Evolutionary conservation across 2,888 invertebrate species (phyloP).

Genomic region (Trichogramma dendrolimi): DNA sequence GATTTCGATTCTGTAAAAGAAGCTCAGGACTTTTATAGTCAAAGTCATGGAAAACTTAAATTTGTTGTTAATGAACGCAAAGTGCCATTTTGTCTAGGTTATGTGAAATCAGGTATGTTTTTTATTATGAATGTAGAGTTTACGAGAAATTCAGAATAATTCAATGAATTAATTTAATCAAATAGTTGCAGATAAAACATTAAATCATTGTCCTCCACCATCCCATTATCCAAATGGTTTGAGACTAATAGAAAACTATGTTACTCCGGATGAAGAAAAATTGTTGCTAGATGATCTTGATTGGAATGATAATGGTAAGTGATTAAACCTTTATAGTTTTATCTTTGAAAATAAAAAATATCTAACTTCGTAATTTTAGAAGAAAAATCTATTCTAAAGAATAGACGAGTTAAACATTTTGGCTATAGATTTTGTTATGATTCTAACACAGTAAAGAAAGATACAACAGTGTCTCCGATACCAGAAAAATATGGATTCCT

Average conservation of each 20-base stretch:
- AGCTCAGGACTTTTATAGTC: slow-evolving; percentile 58
- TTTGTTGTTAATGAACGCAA: slow-evolving; percentile 55
- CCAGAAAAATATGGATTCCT: slow-evolving; percentile 68
- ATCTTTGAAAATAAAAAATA: slow-evolving; percentile 4
- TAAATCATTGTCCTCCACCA: neutral
- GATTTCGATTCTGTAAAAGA: slow-evolving; percentile 56
- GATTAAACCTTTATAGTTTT: neutral
- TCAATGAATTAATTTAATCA: slow-evolving; percentile 10
- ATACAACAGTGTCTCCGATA: slow-evolving; percentile 65
- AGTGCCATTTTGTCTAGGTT: slow-evolving; percentile 65
- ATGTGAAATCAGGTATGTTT: slow-evolving; percentile 58
- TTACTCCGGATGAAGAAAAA: slow-evolving; percentile 67
- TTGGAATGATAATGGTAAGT: slow-evolving; percentile 49
- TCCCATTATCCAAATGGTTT: slow-evolving; percentile 63
- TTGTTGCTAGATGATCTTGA: slow-evolving; percentile 59
- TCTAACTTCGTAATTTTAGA: neutral
- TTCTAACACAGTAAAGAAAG: slow-evolving; percentile 76
- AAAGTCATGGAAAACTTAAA: slow-evolving; percentile 60
- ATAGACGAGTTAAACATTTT: slow-evolving; percentile 83
- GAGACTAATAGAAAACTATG: slow-evolving; percentile 66
- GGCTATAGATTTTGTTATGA: slow-evolving; percentile 90
- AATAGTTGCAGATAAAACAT: slow-evolving; percentile 11
- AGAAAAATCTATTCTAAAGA: slow-evolving; percentile 59
- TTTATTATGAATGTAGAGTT: slow-evolving; percentile 31
- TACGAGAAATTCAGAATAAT: neutral